These are phyloP conservation scores for Semicossyphus pulcher DNA, from an alignment of 2,113 vertebrate species.

Conservation along the genomic window DNA sequence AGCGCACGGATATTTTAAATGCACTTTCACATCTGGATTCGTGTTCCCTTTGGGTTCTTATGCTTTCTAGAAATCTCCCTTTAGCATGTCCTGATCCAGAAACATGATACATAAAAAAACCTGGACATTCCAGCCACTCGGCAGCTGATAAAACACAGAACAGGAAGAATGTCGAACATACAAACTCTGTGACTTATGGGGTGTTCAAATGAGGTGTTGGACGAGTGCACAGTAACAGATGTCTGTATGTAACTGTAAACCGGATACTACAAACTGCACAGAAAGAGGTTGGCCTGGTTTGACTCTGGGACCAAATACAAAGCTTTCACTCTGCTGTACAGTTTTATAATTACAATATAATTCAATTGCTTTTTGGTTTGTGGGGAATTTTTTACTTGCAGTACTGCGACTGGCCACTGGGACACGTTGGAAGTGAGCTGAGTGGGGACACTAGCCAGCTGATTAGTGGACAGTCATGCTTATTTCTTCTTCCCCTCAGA, in stretches of 20 bases:
- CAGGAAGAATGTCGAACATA: not conserved
- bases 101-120: not conserved
- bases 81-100: slow-evolving; percentile 4
- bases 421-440: no score
- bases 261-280: not conserved
- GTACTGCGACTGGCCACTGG: not conserved
- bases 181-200: not conserved
- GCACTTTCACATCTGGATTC: not conserved
- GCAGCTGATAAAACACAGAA: not conserved
- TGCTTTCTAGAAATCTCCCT: slow-evolving; percentile 14
- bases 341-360: no score
- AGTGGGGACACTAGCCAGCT: no score
- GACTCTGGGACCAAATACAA: not conserved
- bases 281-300: not conserved
- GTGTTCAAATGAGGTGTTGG: not conserved
- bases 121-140: not conserved
- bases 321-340: no score
- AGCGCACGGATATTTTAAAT: not conserved
- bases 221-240: no score
- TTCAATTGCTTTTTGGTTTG: no score
- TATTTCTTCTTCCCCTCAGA: no score
- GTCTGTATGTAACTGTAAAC: not conserved
- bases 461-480: no score
- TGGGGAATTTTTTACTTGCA: not conserved
- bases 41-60: slow-evolving; percentile 57